These are phyloP conservation scores for Ganaspis brasiliensis DNA, from an alignment of 2,888 invertebrate genomes.

Conservation along the genomic window DNA sequence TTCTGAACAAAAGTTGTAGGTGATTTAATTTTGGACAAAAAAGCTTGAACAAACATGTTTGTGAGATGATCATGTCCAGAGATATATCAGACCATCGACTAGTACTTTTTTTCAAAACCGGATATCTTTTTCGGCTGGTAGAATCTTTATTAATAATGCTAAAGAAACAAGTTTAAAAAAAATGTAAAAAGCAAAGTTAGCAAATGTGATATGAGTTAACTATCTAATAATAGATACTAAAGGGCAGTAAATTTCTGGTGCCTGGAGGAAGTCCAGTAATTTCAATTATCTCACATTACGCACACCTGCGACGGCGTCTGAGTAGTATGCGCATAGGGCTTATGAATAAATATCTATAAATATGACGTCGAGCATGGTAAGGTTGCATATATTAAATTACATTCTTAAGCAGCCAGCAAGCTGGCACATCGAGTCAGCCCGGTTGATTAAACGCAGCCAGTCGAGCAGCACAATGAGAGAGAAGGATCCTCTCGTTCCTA, in stretches of 20 bases:
- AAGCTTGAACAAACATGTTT: too few relatives aligned
- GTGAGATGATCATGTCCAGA: too few relatives aligned
- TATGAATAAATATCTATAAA: constrained; percentile 50
- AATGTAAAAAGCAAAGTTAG: background rate
- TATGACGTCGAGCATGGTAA: constrained; percentile 42
- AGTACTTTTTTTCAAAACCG: too few relatives aligned
- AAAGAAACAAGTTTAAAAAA: too few relatives aligned
- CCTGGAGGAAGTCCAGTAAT: constrained; percentile 55
- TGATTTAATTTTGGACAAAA: too few relatives aligned
- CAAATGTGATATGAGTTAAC: constrained; percentile 3
- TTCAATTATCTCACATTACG: constrained; percentile 47
- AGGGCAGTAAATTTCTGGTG: constrained; percentile 43
- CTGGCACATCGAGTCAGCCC: constrained; percentile 37
- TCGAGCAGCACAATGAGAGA: constrained; percentile 38
- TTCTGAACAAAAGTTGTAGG: too few relatives aligned
- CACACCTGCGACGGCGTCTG: constrained; percentile 42
- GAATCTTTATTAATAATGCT: too few relatives aligned
- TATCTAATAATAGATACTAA: constrained; percentile 30
- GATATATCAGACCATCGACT: too few relatives aligned
- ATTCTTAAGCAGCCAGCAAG: constrained; percentile 45
- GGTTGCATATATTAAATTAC: constrained; percentile 47
- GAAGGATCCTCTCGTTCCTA: constrained; percentile 20
- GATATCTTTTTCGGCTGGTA: too few relatives aligned
- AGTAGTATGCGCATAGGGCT: constrained; percentile 26
- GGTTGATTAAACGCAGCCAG: constrained; percentile 41